These are phyloP conservation scores for Cantharis lateralis DNA, from an alignment of 2,888 invertebrate genomes.

Conservation along the genomic window DNA sequence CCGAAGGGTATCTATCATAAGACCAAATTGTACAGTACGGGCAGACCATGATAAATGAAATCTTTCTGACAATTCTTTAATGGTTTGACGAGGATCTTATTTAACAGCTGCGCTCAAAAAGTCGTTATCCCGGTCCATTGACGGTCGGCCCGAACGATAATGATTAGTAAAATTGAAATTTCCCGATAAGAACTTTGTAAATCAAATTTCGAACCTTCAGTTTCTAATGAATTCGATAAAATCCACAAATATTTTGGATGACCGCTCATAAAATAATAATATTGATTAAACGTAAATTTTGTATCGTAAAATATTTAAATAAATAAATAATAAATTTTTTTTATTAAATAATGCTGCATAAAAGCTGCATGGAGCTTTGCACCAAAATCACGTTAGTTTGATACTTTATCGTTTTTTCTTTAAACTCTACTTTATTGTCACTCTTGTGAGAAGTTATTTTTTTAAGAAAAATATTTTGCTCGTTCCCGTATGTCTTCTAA, in stretches of 20 bases:
- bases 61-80: background rate
- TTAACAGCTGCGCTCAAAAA: background rate
- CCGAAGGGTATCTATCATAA: background rate
- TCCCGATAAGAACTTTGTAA: no score
- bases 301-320: no score
- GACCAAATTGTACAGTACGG: background rate
- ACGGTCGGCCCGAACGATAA: background rate
- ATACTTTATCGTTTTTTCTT: background rate
- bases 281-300: no score
- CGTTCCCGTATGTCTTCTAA: background rate
- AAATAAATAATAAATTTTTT: no score
- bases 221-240: background rate
- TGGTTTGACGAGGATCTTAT: background rate
- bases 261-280: background rate
- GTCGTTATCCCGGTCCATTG: background rate
- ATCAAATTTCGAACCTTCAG: background rate
- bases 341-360: no score
- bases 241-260: background rate
- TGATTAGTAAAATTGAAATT: background rate
- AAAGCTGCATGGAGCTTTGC: background rate
- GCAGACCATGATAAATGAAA: background rate
- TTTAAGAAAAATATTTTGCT: background rate
- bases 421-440: background rate
- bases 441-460: background rate
- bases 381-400: background rate